Percentiles rank a stretch among this genome's conserved stretches.
Conservation (phyloP, 2,797 vertebrate genomes). For the Arrhamphus sclerolepis region DNA sequence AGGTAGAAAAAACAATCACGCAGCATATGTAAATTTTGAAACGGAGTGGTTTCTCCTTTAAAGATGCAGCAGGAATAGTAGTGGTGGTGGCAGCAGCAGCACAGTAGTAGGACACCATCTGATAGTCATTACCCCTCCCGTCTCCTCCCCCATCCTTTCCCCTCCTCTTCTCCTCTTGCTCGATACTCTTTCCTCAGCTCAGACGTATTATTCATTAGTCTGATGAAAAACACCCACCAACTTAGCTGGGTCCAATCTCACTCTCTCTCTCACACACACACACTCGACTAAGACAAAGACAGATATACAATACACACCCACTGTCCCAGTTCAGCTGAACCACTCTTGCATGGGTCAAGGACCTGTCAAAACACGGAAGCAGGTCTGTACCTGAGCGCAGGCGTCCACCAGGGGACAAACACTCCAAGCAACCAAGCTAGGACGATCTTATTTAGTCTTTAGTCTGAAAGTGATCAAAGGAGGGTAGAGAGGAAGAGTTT, state of each 20-base stretch:
- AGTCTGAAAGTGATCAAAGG: slow-evolving; percentile 45
- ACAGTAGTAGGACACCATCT: slow-evolving; percentile 80
- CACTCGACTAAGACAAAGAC: slow-evolving; percentile 24
- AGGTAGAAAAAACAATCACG: slow-evolving; percentile 33
- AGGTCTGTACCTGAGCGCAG: slow-evolving; percentile 69
- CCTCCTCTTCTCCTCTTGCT: slow-evolving; percentile 64
- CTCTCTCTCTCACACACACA: slow-evolving; percentile 10
- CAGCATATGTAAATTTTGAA: slow-evolving; percentile 32
- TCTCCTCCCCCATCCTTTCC: slow-evolving; percentile 50
- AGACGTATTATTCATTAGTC: slow-evolving; percentile 82
- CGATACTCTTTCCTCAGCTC: slow-evolving; percentile 72
- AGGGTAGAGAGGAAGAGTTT: slow-evolving; percentile 22
- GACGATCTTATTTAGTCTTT: slow-evolving; percentile 36
- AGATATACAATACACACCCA: slow-evolving; percentile 30
- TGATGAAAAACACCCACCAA: slow-evolving; percentile 80
- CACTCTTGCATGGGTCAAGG: slow-evolving; percentile 75
- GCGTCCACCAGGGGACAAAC: slow-evolving; percentile 38
- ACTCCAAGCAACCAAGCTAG: slow-evolving; percentile 52
- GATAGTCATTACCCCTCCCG: slow-evolving; percentile 78
- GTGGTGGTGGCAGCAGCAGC: slow-evolving; percentile 59
- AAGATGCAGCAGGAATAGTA: slow-evolving; percentile 51
- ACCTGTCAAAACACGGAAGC: slow-evolving; percentile 83
- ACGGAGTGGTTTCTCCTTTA: slow-evolving; percentile 56
- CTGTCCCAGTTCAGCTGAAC: slow-evolving; percentile 67
- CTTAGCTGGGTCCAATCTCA: slow-evolving; percentile 42